A percentile compares a stretch with the other conserved stretches of the same genome.
These are phyloP conservation scores for Coptodon bakossiorum DNA, from an alignment of 2,113 vertebrate species.

Conservation along the genomic window DNA sequence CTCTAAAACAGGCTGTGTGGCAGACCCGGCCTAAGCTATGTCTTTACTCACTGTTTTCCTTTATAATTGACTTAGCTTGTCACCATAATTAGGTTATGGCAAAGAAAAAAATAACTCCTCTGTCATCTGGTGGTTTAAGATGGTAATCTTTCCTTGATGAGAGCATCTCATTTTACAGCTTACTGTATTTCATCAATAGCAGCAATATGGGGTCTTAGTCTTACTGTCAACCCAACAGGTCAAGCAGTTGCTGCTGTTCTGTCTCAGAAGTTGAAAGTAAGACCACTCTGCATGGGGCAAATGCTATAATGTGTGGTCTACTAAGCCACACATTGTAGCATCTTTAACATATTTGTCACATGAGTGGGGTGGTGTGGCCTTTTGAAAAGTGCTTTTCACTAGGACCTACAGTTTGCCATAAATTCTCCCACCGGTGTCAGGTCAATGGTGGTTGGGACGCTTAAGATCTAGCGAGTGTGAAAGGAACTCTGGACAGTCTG, in stretches of 20 bases:
- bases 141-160: conserved; percentile 32
- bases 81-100: conserved; percentile 28
- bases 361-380: background rate
- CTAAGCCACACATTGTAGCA: background rate
- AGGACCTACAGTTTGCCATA: background rate
- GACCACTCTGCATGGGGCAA: background rate
- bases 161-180: background rate
- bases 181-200: background rate
- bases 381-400: background rate
- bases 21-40: background rate
- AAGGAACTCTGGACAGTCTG: conserved; percentile 15
- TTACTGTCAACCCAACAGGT: background rate
- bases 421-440: conserved; percentile 7
- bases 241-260: background rate
- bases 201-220: background rate
- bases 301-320: background rate
- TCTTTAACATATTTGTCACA: background rate
- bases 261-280: background rate
- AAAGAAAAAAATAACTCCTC: conserved; percentile 10
- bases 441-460: conserved; percentile 11
- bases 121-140: conserved; percentile 24
- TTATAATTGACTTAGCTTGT: conserved; percentile 32
- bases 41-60: conserved; percentile 15
- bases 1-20: conserved; percentile 19
- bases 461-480: conserved; percentile 23